Conservation (phyloP, 2,113 vertebrate genomes). For the Paramisgurnus dabryanus region DNA sequence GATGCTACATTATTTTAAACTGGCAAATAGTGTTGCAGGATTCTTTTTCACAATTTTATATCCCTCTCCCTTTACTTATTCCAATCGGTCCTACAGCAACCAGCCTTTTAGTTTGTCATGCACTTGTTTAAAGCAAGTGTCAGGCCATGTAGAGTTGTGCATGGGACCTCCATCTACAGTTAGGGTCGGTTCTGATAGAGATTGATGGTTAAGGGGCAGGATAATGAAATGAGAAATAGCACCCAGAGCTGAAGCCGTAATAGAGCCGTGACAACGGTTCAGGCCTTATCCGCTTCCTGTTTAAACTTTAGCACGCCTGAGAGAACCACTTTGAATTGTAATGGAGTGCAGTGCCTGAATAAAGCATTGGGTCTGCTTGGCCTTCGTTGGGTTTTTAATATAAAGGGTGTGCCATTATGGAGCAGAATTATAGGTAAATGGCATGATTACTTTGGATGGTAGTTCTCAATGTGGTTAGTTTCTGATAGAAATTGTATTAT, state of each 20-base stretch:
- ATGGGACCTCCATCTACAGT: conserved; percentile 8
- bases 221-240: conserved; percentile 74
- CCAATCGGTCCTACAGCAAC: not conserved
- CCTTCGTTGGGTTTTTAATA: conserved; percentile 7
- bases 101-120: not conserved
- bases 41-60: conserved; percentile 47
- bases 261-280: not conserved
- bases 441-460: conserved; percentile 19
- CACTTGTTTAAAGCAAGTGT: not conserved
- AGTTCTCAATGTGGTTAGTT: conserved; percentile 22
- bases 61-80: too few relatives aligned
- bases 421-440: conserved; percentile 7
- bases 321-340: not conserved
- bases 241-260: conserved; percentile 39
- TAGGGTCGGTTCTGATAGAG: conserved; percentile 66
- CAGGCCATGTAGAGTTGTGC: conserved; percentile 1
- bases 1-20: conserved; percentile 76
- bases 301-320: not conserved
- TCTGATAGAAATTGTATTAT: not conserved
- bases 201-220: conserved; percentile 61
- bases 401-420: conserved; percentile 12
- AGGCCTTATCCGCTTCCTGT: not conserved
- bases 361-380: not conserved
- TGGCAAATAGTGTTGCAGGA: conserved; percentile 74
- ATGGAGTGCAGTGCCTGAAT: not conserved